Evolutionary conservation across 2,113 vertebrate species (phyloP), one percentile per base, ranked within the genome.

Genomic region (Notechis scutatus): DNA sequence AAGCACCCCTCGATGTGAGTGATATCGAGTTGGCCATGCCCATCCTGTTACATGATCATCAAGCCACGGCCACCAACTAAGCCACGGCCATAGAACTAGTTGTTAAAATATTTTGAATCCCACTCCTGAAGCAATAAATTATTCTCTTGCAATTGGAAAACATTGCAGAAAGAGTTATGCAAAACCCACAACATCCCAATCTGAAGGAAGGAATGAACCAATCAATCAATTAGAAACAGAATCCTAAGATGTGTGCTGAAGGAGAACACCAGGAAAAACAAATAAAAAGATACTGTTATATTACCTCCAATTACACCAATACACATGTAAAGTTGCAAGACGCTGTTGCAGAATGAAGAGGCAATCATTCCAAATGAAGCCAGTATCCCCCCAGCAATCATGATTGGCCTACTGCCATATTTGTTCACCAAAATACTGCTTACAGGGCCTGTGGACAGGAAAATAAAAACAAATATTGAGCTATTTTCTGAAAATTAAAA

Each of bases 391-490:
- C 99, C 99, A 64, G 97, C 95, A 54, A 99, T 98, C 96, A 99
- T 98, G 20, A 99, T 97, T 14, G 99, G 99, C 29, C 99, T 98
- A 93, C 99, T 99, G 91, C 99, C 99, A 0, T 99, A 99, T 1
- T 97, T 99, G 97, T 99, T 99, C 94, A 99, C 99, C 96, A 99
- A 97, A 93, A 99, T 97, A 86, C 99, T 99, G 97, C 99, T 99
- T 96, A 99, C 97, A 52, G 99, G 99, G 96, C 99, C 99, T 99
- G 95, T 88, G 91, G 87, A 4, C 29, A 93, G 90, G 88, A 94
- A 21, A 61, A 93, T 93, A 92, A 95, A 2, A 47, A 23, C 59
- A 81, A 69, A 90, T 42, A 39, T 18, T n/a, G 23, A 89, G 90
- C 87, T 23, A 94, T 20, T 12, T 92, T 64, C 81, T 50, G 87